Evolutionary conservation across 2,888 invertebrate species (phyloP).

Genomic region (Hemaris fuciformis): DNA sequence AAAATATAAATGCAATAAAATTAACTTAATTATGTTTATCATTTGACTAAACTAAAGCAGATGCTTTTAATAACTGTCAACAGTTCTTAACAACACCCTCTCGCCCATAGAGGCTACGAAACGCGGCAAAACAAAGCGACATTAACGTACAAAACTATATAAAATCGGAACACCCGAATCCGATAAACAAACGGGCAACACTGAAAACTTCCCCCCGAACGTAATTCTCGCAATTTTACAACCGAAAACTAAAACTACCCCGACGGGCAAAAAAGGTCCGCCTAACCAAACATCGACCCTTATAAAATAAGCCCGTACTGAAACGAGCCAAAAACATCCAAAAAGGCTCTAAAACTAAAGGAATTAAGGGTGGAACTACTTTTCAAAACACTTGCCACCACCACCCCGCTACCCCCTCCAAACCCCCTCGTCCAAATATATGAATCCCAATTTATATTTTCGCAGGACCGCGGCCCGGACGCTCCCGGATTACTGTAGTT

Average conservation of each 20-base stretch:
- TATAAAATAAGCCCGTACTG: constrained; percentile 64
- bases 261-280: constrained; percentile 76
- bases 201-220: constrained; percentile 48
- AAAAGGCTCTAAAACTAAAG: constrained; percentile 81
- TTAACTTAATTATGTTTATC: no score
- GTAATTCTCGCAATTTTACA: constrained; percentile 65
- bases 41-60: neutral
- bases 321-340: constrained; percentile 71
- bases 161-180: constrained; percentile 15
- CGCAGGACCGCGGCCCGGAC: constrained; percentile 21
- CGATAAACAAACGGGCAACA: constrained; percentile 21
- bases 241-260: constrained; percentile 68
- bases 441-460: constrained; percentile 80
- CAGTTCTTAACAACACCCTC: neutral
- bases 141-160: neutral
- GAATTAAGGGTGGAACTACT: constrained; percentile 77
- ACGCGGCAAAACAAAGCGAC: constrained; percentile 31
- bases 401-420: constrained; percentile 40
- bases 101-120: constrained; percentile 23
- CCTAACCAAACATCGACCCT: constrained; percentile 80
- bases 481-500: constrained; percentile 9
- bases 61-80: neutral
- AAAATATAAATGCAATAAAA: no score
- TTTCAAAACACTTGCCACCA: constrained; percentile 75
- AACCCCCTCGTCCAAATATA: constrained; percentile 56